Evolutionary conservation across 1,140 invertebrate genomes (phyloP), one percentile per base, ranked within the genome.

Genomic region (Mylabris phalerata): DNA sequence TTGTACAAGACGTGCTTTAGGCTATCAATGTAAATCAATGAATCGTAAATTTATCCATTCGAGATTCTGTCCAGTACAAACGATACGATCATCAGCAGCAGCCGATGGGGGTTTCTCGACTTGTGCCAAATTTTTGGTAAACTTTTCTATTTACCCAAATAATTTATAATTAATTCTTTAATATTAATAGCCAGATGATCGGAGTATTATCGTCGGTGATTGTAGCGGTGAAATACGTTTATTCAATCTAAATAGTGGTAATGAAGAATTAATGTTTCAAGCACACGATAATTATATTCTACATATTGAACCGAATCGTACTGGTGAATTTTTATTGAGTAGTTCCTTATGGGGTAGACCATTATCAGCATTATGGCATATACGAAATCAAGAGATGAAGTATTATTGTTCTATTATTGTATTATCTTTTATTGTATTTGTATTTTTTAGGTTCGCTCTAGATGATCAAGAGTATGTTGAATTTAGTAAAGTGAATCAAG

Each of bases 391-490:
- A 63, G 84, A 89, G 56, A 80, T 86, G 64, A 87, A 84, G 78
- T 78, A 74, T 32, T 5, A 32, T 32, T 32, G 7, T 32, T 11
- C 73, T 48, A 43, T 27, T 26, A 19, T 54, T n/a, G 39, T 26
- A 9, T 11, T 40, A 26, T 27, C 48, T 55, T 19, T 47, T 55
- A 46, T n/a, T 4, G 10, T 10, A 10, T 38, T 45, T 40, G 19
- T 48, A 4, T 54, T 39, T 44, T 74, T 71, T 62, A 77, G 84
- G 61, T 79, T 84, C 61, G 73, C 83, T 26, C 84, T 94, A 60
- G 81, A 89, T 64, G 86, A 91, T 45, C 93, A 96, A 62, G 86
- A 91, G 64, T 89, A 93, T 71, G 87, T 93, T 4, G 93, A 97
- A 72, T 98, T 98, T 75, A 90, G 90, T 66, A 95, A 97, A 75